These are phyloP conservation scores for Caenorhabditis tropicalis DNA, from an alignment of 1,140 invertebrate species.

Conservation along the genomic window DNA sequence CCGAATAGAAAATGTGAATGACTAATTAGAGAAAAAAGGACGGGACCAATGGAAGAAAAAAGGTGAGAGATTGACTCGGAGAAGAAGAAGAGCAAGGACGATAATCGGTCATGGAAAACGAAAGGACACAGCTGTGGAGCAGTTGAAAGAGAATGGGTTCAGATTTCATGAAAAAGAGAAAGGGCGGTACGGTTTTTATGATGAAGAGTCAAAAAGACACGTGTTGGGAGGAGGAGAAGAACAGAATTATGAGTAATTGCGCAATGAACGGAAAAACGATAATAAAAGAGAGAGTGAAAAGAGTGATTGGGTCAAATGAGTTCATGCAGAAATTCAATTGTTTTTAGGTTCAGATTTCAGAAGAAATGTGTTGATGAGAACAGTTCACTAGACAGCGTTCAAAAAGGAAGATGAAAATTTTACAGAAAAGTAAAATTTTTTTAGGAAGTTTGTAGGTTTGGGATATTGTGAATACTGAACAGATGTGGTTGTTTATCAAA, in stretches of 20 bases:
- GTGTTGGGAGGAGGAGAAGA: neutral
- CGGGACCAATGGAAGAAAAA: constrained; percentile 36
- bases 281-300: neutral
- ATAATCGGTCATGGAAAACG: constrained; percentile 16
- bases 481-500: no score
- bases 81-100: constrained; percentile 4
- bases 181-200: neutral
- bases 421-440: no score
- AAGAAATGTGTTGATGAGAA: no score
- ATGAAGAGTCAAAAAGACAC: neutral
- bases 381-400: no score
- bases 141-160: neutral
- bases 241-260: neutral
- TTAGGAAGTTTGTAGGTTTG: no score
- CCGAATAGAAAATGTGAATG: neutral
- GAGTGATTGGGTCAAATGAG: neutral
- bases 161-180: neutral
- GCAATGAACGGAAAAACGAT: neutral
- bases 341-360: no score
- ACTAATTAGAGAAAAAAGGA: constrained; percentile 1
- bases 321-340: neutral
- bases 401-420: no score
- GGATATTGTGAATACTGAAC: no score
- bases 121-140: constrained; percentile 26
- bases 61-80: neutral